Conservation (phyloP, 2,888 invertebrate species). For the Agrotis ipsilon region DNA sequence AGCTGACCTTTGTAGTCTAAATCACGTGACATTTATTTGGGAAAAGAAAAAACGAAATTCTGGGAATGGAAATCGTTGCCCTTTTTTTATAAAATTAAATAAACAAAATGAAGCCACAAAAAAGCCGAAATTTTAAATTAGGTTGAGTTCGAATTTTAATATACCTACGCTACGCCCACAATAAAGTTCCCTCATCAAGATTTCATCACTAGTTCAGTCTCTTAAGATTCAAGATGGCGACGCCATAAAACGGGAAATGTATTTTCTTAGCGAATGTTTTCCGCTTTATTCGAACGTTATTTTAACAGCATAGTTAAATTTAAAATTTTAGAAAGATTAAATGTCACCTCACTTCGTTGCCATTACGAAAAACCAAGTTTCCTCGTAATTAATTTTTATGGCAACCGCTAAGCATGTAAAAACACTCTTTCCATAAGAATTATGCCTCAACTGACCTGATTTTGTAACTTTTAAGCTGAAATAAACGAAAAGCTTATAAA, state of each 20-base stretch:
- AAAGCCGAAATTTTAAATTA: conserved; percentile 18
- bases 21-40: not conserved
- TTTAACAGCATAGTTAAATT: conserved; percentile 54
- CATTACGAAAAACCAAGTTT: conserved; percentile 63
- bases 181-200: conserved; percentile 42
- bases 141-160: conserved; percentile 18
- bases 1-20: too few relatives aligned
- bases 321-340: conserved; percentile 49
- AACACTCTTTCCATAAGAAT: conserved; percentile 61
- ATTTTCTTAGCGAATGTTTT: conserved; percentile 55
- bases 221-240: conserved; percentile 41
- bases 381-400: conserved; percentile 63
- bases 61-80: not conserved
- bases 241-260: conserved; percentile 52
- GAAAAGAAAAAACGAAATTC: not conserved
- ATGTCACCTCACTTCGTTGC: conserved; percentile 49
- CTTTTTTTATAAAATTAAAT: not conserved
- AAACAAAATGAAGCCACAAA: conserved; percentile 11
- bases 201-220: conserved; percentile 51
- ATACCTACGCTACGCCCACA: conserved; percentile 16
- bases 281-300: conserved; percentile 52
- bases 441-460: conserved; percentile 57
- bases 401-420: conserved; percentile 60
- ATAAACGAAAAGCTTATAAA: conserved; percentile 61
- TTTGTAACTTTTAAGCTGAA: conserved; percentile 63